These are phyloP conservation scores for Allolobophora icterica DNA, from an alignment of 2,888 invertebrate genomes.

Conservation along the genomic window DNA sequence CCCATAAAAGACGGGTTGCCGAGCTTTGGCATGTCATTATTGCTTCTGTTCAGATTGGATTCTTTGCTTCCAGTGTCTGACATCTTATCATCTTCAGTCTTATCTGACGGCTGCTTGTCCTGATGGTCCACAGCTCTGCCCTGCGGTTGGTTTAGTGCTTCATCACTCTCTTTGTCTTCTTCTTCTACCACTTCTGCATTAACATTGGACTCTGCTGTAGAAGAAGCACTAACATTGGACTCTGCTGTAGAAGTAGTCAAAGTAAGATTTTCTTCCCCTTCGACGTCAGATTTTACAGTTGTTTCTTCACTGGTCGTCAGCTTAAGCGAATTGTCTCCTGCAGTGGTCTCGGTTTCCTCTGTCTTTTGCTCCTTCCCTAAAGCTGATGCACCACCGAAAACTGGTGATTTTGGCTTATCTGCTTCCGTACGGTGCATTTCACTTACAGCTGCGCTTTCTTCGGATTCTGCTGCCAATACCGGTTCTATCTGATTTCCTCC, in stretches of 20 bases:
- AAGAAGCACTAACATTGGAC: neutral
- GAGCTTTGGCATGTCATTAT: neutral
- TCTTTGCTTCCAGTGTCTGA: neutral
- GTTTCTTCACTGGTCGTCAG: neutral
- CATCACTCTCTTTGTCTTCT: neutral
- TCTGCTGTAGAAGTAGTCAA: neutral
- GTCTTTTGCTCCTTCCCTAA: neutral
- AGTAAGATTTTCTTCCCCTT: neutral
- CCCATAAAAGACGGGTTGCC: neutral
- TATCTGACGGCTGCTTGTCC: neutral
- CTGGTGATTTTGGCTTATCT: slow-evolving; percentile 17
- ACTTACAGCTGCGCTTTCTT: neutral
- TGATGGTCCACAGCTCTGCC: neutral
- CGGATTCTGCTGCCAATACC: neutral
- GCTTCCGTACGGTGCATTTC: neutral
- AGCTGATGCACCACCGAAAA: neutral
- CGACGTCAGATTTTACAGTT: neutral
- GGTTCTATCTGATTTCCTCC: neutral
- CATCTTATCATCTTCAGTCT: neutral
- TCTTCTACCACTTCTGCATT: neutral
- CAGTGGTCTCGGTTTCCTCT: neutral
- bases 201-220: neutral
- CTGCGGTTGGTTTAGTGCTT: neutral
- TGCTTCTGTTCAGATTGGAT: neutral
- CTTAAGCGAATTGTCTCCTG: neutral